Evolutionary conservation across 1,140 invertebrate genomes (phyloP).

Genomic region (Caenorhabditis briggsae): DNA sequence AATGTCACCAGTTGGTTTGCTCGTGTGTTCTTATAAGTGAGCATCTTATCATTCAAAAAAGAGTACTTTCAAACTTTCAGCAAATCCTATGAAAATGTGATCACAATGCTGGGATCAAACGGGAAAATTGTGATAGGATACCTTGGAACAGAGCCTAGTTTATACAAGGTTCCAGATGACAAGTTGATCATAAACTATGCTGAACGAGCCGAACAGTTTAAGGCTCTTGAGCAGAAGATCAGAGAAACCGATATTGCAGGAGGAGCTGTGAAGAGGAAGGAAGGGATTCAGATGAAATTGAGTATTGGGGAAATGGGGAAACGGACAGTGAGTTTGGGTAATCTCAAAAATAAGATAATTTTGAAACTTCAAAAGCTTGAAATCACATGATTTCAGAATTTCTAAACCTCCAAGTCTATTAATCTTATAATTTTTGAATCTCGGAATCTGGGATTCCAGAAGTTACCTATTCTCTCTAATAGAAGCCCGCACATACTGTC

Average conservation of each 20-base stretch:
- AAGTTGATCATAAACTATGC: slow-evolving; percentile 18
- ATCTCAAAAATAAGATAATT: too few species aligned
- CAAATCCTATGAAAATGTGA: slow-evolving; percentile 17
- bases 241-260: slow-evolving; percentile 27
- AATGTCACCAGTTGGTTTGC: slow-evolving; percentile 15
- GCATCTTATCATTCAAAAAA: too few species aligned
- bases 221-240: not conserved
- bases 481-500: too few species aligned
- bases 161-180: slow-evolving; percentile 50
- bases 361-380: too few species aligned
- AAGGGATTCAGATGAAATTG: slow-evolving; percentile 42
- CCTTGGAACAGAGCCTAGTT: slow-evolving; percentile 51
- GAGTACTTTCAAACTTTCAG: too few species aligned
- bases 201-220: slow-evolving; percentile 12
- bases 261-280: slow-evolving; percentile 6
- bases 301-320: slow-evolving; percentile 33
- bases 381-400: too few species aligned
- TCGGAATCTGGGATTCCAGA: too few species aligned
- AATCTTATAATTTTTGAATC: too few species aligned
- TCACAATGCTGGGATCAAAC: slow-evolving; percentile 15
- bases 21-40: slow-evolving; percentile 36
- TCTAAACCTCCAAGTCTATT: too few species aligned
- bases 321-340: not conserved
- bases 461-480: too few species aligned
- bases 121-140: slow-evolving; percentile 52